phyloP scores from a whole-genome alignment of 23 tunicate genomes.

The Botrylloides violaceus region DNA sequence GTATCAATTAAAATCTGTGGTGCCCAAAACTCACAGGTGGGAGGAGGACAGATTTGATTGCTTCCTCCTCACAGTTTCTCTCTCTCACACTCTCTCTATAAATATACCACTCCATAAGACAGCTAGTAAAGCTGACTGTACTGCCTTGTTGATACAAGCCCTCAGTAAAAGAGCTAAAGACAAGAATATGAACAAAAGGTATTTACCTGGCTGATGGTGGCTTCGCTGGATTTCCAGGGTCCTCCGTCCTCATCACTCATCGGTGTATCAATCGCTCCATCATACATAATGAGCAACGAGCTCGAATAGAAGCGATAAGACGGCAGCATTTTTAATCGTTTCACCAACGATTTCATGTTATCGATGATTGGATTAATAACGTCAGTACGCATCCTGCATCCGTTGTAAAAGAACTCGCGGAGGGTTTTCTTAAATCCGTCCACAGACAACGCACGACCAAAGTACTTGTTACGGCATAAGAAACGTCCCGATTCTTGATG shows the following conservation, averaged over 20 bases:
- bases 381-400: slow-evolving; percentile 40
- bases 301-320: slow-evolving; percentile 81
- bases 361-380: slow-evolving; percentile 46
- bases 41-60: no score
- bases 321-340: slow-evolving; percentile 39
- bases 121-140: no score
- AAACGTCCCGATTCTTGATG: slow-evolving; percentile 33
- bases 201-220: no score
- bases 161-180: no score
- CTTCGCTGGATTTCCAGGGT: no score
- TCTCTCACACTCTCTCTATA: no score
- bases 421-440: slow-evolving; percentile 38
- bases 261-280: slow-evolving; percentile 40
- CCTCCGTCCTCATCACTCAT: neutral
- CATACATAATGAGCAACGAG: slow-evolving; percentile 83
- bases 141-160: no score
- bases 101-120: no score
- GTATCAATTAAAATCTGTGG: no score
- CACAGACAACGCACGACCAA: slow-evolving; percentile 50
- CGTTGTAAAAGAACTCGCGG: slow-evolving; percentile 62
- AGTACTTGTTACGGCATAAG: slow-evolving; percentile 80
- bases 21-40: no score
- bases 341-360: slow-evolving; percentile 42
- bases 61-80: no score
- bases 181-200: no score